These are phyloP conservation scores for Arctia plantaginis DNA, from an alignment of 2,888 invertebrate genomes.

Conservation along the genomic window DNA sequence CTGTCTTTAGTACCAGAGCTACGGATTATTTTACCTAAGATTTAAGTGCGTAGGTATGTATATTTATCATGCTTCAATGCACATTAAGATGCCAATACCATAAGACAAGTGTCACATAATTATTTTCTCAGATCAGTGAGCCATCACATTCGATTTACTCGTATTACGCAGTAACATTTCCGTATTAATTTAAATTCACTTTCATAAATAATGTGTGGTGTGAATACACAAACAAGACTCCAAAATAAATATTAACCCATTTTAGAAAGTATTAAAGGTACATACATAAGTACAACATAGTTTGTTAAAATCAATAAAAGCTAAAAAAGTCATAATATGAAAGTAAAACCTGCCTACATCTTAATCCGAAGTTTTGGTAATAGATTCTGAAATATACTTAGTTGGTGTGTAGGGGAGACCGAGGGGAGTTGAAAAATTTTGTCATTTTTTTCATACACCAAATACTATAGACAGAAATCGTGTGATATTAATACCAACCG, in stretches of 20 bases:
- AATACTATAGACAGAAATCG: no score
- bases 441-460: no score
- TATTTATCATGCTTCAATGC: conserved; percentile 1
- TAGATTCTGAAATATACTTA: no score
- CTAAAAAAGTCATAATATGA: no score
- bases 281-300: background rate
- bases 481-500: no score
- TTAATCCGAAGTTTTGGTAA: no score
- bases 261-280: background rate
- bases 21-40: background rate
- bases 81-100: conserved; percentile 33
- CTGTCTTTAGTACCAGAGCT: background rate
- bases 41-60: background rate
- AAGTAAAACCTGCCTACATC: no score
- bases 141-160: conserved; percentile 42
- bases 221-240: background rate
- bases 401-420: no score
- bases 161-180: conserved; percentile 1
- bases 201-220: background rate
- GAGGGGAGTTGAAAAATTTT: no score
- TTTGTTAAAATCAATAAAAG: no score
- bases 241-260: background rate
- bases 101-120: conserved; percentile 42
- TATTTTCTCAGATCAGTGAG: conserved; percentile 55
- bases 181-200: background rate